These are phyloP conservation scores for Diachasmimorpha longicaudata DNA, from an alignment of 1,140 invertebrate species.

Conservation along the genomic window DNA sequence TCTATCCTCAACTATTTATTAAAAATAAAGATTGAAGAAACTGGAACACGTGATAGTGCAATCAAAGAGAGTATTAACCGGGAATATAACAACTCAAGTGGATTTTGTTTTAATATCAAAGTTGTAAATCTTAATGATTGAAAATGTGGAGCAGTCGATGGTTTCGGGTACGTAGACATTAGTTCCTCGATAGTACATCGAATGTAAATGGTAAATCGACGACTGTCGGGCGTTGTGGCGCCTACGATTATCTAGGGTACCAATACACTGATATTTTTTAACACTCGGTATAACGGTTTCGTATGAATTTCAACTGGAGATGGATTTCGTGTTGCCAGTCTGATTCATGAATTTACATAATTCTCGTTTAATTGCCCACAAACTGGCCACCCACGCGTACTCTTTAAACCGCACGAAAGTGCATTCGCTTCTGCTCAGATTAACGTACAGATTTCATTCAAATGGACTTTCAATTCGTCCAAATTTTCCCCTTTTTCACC, in stretches of 20 bases:
- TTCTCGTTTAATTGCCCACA: slow-evolving; percentile 9
- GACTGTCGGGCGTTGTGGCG: neutral
- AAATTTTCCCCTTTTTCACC: neutral
- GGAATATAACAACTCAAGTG: neutral
- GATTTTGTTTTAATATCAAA: neutral
- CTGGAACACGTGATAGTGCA: neutral
- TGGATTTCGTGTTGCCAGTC: neutral
- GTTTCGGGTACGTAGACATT: neutral
- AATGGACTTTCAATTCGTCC: neutral
- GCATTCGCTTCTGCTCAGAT: neutral
- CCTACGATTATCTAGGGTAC: neutral
- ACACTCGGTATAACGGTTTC: neutral
- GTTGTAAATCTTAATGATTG: neutral
- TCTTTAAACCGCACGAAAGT: neutral
- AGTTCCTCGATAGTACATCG: neutral
- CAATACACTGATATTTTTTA: neutral
- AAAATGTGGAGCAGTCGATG: neutral
- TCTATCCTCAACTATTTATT: no score
- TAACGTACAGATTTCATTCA: neutral
- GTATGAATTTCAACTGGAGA: neutral
- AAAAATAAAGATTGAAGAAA: no score
- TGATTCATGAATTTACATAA: neutral
- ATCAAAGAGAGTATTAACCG: neutral
- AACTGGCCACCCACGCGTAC: neutral
- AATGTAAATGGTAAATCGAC: neutral